A percentile compares a stretch with the other conserved stretches of the same genome.
phyloP scores from a whole-genome alignment of 2,113 vertebrate species.

The Danio rerio region GRCz12tu NC_133196.1:9869001-9869500 shows the following conservation, averaged over 20 bases:
- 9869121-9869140: too few relatives aligned
- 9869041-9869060: background rate
- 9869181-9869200: too few relatives aligned
- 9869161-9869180: too few relatives aligned
- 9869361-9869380: background rate
- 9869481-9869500: slow-evolving; percentile 25
- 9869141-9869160: too few relatives aligned
- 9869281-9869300: slow-evolving; percentile 33
- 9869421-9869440: background rate
- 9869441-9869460: background rate
- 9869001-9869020: background rate
- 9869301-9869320: slow-evolving; percentile 42
- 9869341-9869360: background rate
- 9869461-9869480: too few relatives aligned
- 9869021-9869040: background rate
- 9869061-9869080: too few relatives aligned
- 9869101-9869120: too few relatives aligned
- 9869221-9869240: slow-evolving; percentile 32
- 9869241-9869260: slow-evolving; percentile 52
- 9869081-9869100: too few relatives aligned
- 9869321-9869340: slow-evolving; percentile 20
- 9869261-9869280: slow-evolving; percentile 32
- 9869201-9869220: background rate
- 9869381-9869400: slow-evolving; percentile 8
- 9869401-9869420: background rate